phyloP scores from a whole-genome alignment of 2,888 invertebrate species.

The Sisyra nigra region DNA sequence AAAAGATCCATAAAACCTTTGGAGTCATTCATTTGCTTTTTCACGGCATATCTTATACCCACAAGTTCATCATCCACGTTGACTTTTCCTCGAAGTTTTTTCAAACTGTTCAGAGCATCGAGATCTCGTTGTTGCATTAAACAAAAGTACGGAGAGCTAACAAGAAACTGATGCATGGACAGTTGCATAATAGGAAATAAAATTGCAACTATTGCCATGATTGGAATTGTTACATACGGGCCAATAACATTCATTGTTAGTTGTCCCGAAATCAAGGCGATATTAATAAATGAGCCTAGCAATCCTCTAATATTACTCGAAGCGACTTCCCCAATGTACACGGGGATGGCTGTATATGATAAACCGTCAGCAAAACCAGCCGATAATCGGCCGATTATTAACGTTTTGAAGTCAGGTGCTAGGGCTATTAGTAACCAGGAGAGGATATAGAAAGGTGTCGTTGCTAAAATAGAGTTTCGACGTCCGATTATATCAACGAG shows the following conservation, averaged over 20 bases:
- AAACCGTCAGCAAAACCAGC: conserved; percentile 13
- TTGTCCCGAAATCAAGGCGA: conserved; percentile 9
- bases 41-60: conserved; percentile 2
- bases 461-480: conserved; percentile 43
- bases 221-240: conserved; percentile 11
- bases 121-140: conserved; percentile 8
- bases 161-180: conserved; percentile 11
- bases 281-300: conserved; percentile 10
- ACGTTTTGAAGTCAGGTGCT: conserved; percentile 34
- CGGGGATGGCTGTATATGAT: conserved; percentile 12
- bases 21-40: conserved; percentile 7
- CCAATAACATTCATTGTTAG: conserved; percentile 12
- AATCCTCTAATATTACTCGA: conserved; percentile 13
- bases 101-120: conserved; percentile 1
- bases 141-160: conserved; percentile 14
- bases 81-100: conserved; percentile 3
- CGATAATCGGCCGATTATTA: conserved; percentile 30
- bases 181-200: conserved; percentile 13
- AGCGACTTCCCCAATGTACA: conserved; percentile 14
- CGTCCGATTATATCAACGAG: conserved; percentile 48
- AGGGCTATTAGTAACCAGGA: conserved; percentile 47
- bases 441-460: conserved; percentile 40
- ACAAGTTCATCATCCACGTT: conserved; percentile 7
- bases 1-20: conserved; percentile 7
- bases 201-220: conserved; percentile 10